A percentile compares a stretch with the other conserved stretches of the same genome.
Evolutionary conservation across 2,888 invertebrate species (phyloP).

Genomic region (Eupithecia exiguata): DNA sequence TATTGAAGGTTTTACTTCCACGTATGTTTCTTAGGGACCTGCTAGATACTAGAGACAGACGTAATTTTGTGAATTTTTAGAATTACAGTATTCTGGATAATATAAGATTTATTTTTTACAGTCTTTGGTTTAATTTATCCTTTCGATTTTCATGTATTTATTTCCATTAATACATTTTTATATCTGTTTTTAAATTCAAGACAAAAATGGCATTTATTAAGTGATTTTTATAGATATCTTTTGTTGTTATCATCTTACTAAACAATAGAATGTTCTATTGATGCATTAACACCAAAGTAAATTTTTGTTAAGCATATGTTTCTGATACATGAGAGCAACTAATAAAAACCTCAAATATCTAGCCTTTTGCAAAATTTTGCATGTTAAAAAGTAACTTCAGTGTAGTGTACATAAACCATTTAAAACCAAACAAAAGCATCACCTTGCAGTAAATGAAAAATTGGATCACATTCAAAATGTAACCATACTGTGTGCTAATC

Average conservation of each 20-base stretch:
- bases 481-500: slow-evolving; percentile 24
- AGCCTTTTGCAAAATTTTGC: background rate
- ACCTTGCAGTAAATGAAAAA: background rate
- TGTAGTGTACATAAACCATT: too few species aligned
- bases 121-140: slow-evolving; percentile 43
- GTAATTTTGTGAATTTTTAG: slow-evolving; percentile 69
- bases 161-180: background rate
- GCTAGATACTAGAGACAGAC: slow-evolving; percentile 63
- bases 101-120: slow-evolving; percentile 39
- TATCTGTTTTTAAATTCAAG: background rate
- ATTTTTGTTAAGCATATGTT: background rate
- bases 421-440: background rate
- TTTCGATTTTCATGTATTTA: background rate
- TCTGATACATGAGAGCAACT: background rate
- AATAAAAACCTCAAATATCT: too few species aligned
- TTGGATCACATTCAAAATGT: background rate
- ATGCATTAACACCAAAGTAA: background rate
- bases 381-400: background rate
- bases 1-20: slow-evolving; percentile 63
- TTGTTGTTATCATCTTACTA: background rate
- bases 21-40: slow-evolving; percentile 76
- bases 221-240: background rate
- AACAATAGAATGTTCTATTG: background rate
- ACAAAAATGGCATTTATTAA: background rate
- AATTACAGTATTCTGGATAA: slow-evolving; percentile 76